Evolutionary conservation across 2,797 vertebrate species (phyloP).

Genomic region (Scleropages formosus): DNA sequence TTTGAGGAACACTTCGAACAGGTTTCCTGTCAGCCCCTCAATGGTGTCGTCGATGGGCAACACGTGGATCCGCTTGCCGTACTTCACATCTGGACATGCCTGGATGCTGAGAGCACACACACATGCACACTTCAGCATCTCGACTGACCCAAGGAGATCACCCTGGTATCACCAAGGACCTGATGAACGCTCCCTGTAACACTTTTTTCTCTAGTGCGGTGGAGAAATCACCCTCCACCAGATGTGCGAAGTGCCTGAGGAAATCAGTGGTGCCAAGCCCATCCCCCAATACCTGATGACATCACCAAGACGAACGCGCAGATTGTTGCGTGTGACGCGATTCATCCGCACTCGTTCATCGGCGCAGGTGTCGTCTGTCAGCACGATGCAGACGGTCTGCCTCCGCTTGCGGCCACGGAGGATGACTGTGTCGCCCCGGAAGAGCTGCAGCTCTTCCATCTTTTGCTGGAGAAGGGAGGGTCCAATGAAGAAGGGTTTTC

Average conservation of each 20-base stretch:
- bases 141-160: neutral
- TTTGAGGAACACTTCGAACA: slow-evolving; percentile 61
- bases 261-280: neutral
- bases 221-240: no score
- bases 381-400: slow-evolving; percentile 68
- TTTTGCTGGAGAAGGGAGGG: slow-evolving; percentile 52
- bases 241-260: no score
- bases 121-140: neutral
- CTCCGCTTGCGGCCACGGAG: slow-evolving; percentile 65
- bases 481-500: neutral
- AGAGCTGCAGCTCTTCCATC: slow-evolving; percentile 73
- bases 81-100: slow-evolving; percentile 60
- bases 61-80: slow-evolving; percentile 58
- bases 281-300: slow-evolving; percentile 61
- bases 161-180: neutral
- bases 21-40: slow-evolving; percentile 54
- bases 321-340: slow-evolving; percentile 69
- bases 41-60: slow-evolving; percentile 61
- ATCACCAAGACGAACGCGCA: slow-evolving; percentile 71
- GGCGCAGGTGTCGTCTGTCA: slow-evolving; percentile 62
- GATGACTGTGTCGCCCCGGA: slow-evolving; percentile 71
- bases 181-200: neutral
- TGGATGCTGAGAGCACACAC: slow-evolving; percentile 44
- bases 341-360: slow-evolving; percentile 67
- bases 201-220: neutral